Evolutionary conservation across 2,888 invertebrate species (phyloP), one percentile per base, ranked within the genome.

Genomic region (Epinotia demarniana): DNA sequence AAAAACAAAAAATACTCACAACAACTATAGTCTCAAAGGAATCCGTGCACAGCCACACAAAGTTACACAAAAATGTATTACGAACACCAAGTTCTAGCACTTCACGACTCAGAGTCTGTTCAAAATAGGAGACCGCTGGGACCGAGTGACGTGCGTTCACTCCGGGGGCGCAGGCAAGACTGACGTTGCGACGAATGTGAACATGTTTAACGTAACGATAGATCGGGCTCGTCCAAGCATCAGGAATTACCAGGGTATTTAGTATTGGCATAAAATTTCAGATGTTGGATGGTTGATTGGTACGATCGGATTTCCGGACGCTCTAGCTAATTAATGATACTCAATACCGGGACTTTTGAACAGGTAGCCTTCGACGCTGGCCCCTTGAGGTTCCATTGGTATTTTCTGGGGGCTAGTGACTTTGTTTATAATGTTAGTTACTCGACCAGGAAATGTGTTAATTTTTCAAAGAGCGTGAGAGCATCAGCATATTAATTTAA

Each of bases 61-160:
- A 66, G 58, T 58, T 46, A 58, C 74, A 75, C 74, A 70, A 70
- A 69, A 70, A 66, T 74, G 62, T 74, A 62, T 62, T 69, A 60
- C 33, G 27, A 33, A 64, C 70, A 70, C 74, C 19, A 63, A 77
- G 77, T 77, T 62, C 58, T 12, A 43, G 23, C 69, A 69, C 81
- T 83, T 80, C 79, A 75, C 73, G 72, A 76, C 78, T 75, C 67
- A 76, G 76, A 79, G 80, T 62, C 75, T 77, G 77, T 78, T 80
- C 71, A 79, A 79, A 77, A 79, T 77, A 49, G 60, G 72, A 13
- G 19, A 73, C 72, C 18, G 61, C 55, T 62, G 18, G 72, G 16
- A 60, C n/a, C 12, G 61, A 72, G 63, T 55, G 78, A 79, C 83
- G 81, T 83, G 81, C 76, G 77, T 63, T 72, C 78, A 19, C 73